Conservation (phyloP, 2,888 invertebrate species). For the Podotricha telesiphe region DNA sequence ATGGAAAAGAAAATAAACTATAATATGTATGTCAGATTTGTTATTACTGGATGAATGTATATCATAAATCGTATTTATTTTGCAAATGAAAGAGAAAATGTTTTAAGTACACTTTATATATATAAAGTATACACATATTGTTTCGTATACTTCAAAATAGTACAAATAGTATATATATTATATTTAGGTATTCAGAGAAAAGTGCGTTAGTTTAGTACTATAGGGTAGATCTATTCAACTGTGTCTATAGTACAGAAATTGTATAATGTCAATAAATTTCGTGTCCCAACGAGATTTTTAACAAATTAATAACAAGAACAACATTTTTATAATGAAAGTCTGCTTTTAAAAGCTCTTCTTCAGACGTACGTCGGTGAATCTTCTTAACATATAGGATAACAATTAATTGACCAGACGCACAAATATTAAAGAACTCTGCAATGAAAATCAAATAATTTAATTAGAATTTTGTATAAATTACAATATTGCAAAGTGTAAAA, state of each 20-base stretch:
- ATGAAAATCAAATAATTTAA: background rate
- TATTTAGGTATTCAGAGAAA: conserved; percentile 6
- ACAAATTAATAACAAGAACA: conserved; percentile 22
- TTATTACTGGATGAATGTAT: background rate
- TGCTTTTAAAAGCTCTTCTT: conserved; percentile 2
- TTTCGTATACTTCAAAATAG: conserved; percentile 8
- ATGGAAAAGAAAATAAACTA: background rate
- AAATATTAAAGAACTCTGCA: conserved; percentile 24
- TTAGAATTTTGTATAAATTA: background rate
- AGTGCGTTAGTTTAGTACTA: conserved; percentile 24
- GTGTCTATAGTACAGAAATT: conserved; percentile 10
- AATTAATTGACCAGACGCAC: conserved; percentile 40
- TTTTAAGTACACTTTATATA: background rate
- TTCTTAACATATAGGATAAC: conserved; percentile 35
- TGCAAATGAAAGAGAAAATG: background rate
- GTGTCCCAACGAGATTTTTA: background rate
- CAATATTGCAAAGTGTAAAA: background rate
- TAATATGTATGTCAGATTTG: background rate
- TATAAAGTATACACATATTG: background rate
- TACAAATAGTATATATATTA: conserved; percentile 2
- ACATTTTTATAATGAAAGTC: conserved; percentile 10
- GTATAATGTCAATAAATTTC: conserved; percentile 1
- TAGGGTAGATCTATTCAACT: conserved; percentile 4
- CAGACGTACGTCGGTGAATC: conserved; percentile 13
- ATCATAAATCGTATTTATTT: background rate